These are phyloP conservation scores for Muraenolepis orangiensis DNA, from an alignment of 2,797 vertebrate species.

Conservation along the genomic window DNA sequence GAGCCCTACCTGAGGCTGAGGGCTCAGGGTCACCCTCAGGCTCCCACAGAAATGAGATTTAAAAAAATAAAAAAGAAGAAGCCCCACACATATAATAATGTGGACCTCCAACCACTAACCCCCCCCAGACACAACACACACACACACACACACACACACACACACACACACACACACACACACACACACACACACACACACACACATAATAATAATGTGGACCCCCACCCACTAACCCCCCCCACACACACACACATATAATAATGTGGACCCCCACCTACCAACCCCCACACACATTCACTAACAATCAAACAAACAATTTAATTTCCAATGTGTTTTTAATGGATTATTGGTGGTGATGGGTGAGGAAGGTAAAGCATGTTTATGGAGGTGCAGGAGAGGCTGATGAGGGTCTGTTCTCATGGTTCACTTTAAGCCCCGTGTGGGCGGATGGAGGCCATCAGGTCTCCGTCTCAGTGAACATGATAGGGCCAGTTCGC, in stretches of 20 bases:
- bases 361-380: background rate
- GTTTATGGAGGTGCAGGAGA: background rate
- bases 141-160: slow-evolving; percentile 9
- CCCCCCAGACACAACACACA: background rate
- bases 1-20: too few relatives aligned
- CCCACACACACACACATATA: background rate
- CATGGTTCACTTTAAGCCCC: background rate
- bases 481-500: slow-evolving; percentile 59
- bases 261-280: too few relatives aligned
- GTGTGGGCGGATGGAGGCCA: background rate
- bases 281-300: background rate
- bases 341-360: background rate
- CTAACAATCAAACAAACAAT: background rate
- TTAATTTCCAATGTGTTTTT: background rate
- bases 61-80: too few relatives aligned
- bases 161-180: background rate
- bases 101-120: background rate
- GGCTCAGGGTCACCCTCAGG: too few relatives aligned
- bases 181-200: background rate
- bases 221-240: too few relatives aligned
- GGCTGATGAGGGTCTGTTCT: background rate
- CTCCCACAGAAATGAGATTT: too few relatives aligned
- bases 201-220: too few relatives aligned
- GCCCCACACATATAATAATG: slow-evolving; percentile 10
- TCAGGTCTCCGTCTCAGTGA: background rate